phyloP scores from a whole-genome alignment of 2,888 invertebrate species.

The Drosophila nigricruria region DNA sequence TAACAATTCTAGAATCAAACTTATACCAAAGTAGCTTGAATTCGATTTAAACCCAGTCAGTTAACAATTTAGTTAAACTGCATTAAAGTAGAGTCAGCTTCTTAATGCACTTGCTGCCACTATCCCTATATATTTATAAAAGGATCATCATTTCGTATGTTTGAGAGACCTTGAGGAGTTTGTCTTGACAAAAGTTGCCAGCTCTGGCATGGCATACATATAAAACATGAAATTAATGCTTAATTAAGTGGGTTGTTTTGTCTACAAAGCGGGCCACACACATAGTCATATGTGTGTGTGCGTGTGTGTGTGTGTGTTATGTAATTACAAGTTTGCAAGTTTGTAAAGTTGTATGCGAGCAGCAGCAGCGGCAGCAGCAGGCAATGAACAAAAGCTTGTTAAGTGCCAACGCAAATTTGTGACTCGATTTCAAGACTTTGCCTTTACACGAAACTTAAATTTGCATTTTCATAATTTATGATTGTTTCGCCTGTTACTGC shows the following conservation, averaged over 20 bases:
- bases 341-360: not conserved
- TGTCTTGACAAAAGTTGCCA: constrained; percentile 26
- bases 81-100: not conserved
- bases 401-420: constrained; percentile 27
- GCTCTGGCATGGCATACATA: constrained; percentile 60
- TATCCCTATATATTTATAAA: not conserved
- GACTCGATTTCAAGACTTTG: constrained; percentile 37
- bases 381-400: constrained; percentile 12
- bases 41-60: not conserved
- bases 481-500: not conserved
- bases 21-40: not conserved
- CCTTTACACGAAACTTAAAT: constrained; percentile 50
- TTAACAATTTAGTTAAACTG: not conserved
- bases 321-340: constrained; percentile 43
- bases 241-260: constrained; percentile 65
- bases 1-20: no score
- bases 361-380: not conserved
- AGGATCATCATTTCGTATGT: not conserved
- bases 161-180: constrained; percentile 8
- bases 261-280: constrained; percentile 34
- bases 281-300: constrained; percentile 1
- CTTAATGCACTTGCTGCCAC: not conserved
- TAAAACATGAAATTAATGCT: constrained; percentile 76
- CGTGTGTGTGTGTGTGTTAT: constrained; percentile 21
- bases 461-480: constrained; percentile 68